Evolutionary conservation across 2,113 vertebrate genomes (phyloP).

Genomic region (Rhegmatorhina hoffmannsi): DNA sequence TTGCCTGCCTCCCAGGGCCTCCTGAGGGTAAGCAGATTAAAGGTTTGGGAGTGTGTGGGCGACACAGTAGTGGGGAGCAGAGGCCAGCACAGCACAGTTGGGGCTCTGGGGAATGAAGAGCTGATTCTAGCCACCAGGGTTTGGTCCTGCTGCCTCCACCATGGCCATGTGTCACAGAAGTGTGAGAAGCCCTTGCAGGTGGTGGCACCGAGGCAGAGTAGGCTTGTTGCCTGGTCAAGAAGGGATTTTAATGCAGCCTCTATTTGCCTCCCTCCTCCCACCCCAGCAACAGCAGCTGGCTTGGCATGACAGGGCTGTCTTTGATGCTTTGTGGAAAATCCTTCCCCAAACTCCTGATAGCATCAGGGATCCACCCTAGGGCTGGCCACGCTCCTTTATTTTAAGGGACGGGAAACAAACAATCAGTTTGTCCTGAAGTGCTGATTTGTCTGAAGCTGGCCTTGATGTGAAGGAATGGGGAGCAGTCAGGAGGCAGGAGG

Average conservation of each 20-base stretch:
- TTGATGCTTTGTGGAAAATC: background rate
- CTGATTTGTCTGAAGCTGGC: background rate
- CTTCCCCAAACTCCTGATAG: background rate
- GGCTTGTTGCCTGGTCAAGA: background rate
- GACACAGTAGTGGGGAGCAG: background rate
- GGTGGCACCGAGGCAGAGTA: background rate
- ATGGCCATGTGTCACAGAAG: background rate
- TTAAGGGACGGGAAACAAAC: background rate
- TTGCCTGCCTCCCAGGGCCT: background rate
- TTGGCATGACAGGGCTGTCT: rapidly evolving
- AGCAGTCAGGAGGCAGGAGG: background rate
- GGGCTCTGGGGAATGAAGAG: rapidly evolving
- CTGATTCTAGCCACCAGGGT: rapidly evolving
- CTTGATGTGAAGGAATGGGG: background rate
- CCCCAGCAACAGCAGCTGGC: background rate
- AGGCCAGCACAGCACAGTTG: rapidly evolving
- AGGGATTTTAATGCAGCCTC: background rate
- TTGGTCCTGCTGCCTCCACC: background rate
- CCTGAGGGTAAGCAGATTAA: constrained; percentile 56
- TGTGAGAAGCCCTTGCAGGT: background rate
- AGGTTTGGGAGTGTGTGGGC: background rate
- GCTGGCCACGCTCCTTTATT: rapidly evolving
- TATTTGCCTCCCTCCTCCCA: background rate
- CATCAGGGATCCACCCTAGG: background rate
- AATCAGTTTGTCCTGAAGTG: background rate